phyloP scores from a whole-genome alignment of 2,888 invertebrate species.

The Nomada lathburiana region DNA sequence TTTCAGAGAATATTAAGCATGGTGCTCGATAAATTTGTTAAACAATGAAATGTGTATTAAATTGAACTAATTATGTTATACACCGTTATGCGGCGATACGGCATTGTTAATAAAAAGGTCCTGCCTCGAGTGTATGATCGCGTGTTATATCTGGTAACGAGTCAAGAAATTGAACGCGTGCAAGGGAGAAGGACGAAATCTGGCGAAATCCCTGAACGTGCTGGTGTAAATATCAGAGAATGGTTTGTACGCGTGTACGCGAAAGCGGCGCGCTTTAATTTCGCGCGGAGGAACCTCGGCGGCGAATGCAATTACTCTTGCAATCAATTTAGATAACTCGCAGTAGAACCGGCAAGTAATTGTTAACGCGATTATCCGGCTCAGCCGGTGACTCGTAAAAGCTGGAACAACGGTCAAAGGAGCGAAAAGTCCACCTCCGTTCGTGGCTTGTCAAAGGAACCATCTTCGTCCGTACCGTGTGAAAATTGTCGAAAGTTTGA shows the following conservation, averaged over 20 bases:
- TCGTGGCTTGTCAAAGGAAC: constrained; percentile 6
- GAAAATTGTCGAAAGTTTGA: not conserved
- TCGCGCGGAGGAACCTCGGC: constrained; percentile 46
- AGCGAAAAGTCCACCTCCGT: constrained; percentile 16
- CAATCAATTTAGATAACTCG: constrained; percentile 78
- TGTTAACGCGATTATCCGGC: constrained; percentile 70
- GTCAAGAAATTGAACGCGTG: not conserved
- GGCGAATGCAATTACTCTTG: constrained; percentile 73
- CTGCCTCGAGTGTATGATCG: too few species aligned
- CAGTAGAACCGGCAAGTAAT: constrained; percentile 73
- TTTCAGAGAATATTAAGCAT: too few species aligned
- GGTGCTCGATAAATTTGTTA: not conserved
- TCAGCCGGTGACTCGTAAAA: constrained; percentile 55
- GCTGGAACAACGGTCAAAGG: constrained; percentile 60
- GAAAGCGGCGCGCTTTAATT: constrained; percentile 57
- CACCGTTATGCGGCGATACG: too few species aligned
- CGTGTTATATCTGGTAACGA: not conserved
- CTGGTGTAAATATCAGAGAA: constrained; percentile 18
- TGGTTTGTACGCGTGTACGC: constrained; percentile 1
- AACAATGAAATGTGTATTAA: too few species aligned
- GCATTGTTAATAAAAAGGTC: too few species aligned
- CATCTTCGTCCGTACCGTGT: not conserved
- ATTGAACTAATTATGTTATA: too few species aligned
- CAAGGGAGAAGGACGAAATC: not conserved
- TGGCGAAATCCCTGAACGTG: constrained; percentile 9